These are phyloP conservation scores for Arrhopalites spinosus DNA, from an alignment of 2,888 invertebrate genomes.

Conservation along the genomic window DNA sequence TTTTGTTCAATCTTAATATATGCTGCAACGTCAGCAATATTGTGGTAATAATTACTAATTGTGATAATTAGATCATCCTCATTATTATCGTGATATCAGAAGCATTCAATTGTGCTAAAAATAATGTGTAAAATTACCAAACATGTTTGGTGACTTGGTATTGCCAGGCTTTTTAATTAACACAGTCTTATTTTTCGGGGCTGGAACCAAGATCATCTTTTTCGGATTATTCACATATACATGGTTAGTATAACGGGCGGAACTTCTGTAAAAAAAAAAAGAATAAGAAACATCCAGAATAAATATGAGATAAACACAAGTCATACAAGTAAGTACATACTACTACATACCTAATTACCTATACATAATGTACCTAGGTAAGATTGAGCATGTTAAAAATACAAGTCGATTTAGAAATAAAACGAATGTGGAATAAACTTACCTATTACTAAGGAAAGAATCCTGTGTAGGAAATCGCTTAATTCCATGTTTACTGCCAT, in stretches of 20 bases:
- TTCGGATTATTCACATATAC: conserved; percentile 41
- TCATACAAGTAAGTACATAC: no score
- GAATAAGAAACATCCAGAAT: not conserved
- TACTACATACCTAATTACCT: no score
- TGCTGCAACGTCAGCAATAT: no score
- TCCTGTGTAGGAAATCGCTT: conserved; percentile 6
- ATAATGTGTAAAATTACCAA: no score
- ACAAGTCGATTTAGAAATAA: no score
- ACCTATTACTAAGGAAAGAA: conserved; percentile 12
- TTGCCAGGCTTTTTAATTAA: not conserved
- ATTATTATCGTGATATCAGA: no score
- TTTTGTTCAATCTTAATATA: not conserved
- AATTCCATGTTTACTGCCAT: not conserved
- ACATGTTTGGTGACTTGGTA: conserved; percentile 25
- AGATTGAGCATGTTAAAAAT: no score
- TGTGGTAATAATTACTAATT: no score
- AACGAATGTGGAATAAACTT: not conserved
- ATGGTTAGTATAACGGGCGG: conserved; percentile 35
- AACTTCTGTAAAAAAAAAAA: conserved; percentile 25
- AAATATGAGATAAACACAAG: not conserved
- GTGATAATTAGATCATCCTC: no score
- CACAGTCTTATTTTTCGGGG: not conserved
- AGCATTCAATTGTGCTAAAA: no score
- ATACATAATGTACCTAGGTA: no score
- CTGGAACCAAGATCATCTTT: conserved; percentile 30